Percentiles rank a stretch among this genome's conserved stretches.
These are phyloP conservation scores for Antedon bifida DNA, from an alignment of 35 echinoderm and acorn worm species.

Conservation along the genomic window DNA sequence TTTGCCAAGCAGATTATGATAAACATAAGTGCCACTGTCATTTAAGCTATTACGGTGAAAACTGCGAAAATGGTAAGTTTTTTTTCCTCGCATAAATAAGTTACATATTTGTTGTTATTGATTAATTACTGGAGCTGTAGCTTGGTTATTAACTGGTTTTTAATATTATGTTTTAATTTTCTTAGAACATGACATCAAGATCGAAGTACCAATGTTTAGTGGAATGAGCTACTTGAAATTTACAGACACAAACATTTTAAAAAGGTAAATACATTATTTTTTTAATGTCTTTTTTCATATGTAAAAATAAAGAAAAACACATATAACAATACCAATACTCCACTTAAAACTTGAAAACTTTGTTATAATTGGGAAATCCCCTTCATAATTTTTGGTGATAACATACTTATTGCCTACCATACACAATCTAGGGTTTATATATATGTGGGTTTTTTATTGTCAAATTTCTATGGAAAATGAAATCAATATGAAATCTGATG, in stretches of 20 bases:
- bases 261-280: conserved; percentile 19
- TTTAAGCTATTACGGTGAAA: conserved; percentile 53
- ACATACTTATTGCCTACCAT: too few relatives aligned
- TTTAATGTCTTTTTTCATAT: too few relatives aligned
- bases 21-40: conserved; percentile 56
- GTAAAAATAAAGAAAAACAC: too few relatives aligned
- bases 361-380: too few relatives aligned
- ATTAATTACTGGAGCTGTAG: background rate
- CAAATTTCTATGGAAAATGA: too few relatives aligned
- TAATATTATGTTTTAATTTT: background rate
- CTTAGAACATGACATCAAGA: conserved; percentile 26
- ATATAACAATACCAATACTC: too few relatives aligned
- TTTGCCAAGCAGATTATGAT: conserved; percentile 60
- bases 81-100: too few relatives aligned
- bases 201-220: conserved; percentile 30
- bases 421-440: too few relatives aligned
- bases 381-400: too few relatives aligned
- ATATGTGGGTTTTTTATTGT: too few relatives aligned
- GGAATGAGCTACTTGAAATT: conserved; percentile 42
- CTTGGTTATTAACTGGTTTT: background rate
- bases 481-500: too few relatives aligned
- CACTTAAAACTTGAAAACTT: too few relatives aligned
- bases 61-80: conserved; percentile 71
- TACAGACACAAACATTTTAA: conserved; percentile 31
- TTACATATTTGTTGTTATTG: background rate